phyloP scores from a whole-genome alignment of 2,888 invertebrate genomes.

The Poecilus cupreus region DNA sequence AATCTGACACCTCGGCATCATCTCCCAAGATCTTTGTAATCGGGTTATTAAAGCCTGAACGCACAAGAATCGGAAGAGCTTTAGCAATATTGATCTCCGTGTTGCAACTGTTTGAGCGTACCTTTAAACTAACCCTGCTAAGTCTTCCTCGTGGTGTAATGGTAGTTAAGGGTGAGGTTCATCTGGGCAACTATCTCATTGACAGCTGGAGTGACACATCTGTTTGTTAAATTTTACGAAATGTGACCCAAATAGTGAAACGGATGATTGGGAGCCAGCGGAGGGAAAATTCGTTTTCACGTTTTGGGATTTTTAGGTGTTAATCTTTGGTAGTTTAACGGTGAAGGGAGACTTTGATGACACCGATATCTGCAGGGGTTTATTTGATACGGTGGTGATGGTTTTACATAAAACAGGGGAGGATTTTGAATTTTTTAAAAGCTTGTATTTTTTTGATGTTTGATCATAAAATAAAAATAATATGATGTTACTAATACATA shows the following conservation, averaged over 20 bases:
- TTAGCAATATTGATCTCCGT: slow-evolving; percentile 58
- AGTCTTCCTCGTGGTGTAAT: neutral
- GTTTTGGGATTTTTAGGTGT: slow-evolving; percentile 26
- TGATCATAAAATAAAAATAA: too few relatives aligned
- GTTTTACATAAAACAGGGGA: neutral
- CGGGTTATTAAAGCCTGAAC: slow-evolving; percentile 57
- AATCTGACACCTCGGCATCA: slow-evolving; percentile 56
- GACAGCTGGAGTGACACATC: slow-evolving; percentile 71
- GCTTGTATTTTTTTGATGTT: too few relatives aligned
- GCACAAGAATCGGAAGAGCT: slow-evolving; percentile 59
- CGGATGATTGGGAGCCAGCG: slow-evolving; percentile 17
- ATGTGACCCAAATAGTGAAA: slow-evolving; percentile 58
- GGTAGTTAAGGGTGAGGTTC: neutral
- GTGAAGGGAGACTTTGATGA: slow-evolving; percentile 2
- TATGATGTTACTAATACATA: too few relatives aligned
- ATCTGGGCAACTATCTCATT: slow-evolving; percentile 66
- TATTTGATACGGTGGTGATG: neutral
- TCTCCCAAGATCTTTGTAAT: slow-evolving; percentile 59
- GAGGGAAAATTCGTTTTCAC: slow-evolving; percentile 14
- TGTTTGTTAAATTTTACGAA: slow-evolving; percentile 65
- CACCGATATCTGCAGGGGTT: neutral
- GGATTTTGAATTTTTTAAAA: neutral
- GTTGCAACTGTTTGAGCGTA: slow-evolving; percentile 50
- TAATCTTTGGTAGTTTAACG: slow-evolving; percentile 35
- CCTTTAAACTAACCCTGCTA: neutral